Evolutionary conservation across 2,888 invertebrate genomes (phyloP).

Genomic region (Megastigmus dorsalis): DNA sequence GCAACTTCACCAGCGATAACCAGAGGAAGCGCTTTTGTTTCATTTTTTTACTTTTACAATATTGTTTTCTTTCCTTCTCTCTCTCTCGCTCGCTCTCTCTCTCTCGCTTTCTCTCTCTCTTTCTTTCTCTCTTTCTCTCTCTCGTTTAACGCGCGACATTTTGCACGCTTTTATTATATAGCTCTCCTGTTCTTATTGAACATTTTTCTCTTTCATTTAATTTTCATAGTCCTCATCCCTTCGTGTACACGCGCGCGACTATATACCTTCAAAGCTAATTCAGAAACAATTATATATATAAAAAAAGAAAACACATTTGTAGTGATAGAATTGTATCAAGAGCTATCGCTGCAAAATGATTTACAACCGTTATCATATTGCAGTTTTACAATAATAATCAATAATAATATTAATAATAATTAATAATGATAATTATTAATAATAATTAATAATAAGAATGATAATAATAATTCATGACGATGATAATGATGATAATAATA

Average conservation of each 20-base stretch:
- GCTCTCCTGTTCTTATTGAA: neutral
- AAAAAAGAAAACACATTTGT: slow-evolving; percentile 48
- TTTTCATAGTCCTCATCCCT: slow-evolving; percentile 7
- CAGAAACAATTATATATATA: slow-evolving; percentile 33
- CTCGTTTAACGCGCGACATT: slow-evolving; percentile 24
- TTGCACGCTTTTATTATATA: slow-evolving; percentile 24
- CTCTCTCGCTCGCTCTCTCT: slow-evolving; percentile 6
- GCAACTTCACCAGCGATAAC: slow-evolving; percentile 51
- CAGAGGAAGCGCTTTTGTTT: slow-evolving; percentile 52
- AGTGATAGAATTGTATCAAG: slow-evolving; percentile 34
- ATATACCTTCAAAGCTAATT: slow-evolving; percentile 38
- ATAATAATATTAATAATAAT: slow-evolving; percentile 57
- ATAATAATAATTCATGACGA: slow-evolving; percentile 58
- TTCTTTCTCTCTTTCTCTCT: slow-evolving; percentile 12
- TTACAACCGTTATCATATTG: slow-evolving; percentile 44
- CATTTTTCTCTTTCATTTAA: neutral
- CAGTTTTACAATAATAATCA: slow-evolving; percentile 56
- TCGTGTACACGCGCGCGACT: slow-evolving; percentile 14
- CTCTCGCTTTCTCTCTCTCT: slow-evolving; percentile 13
- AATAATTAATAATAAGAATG: slow-evolving; percentile 54
- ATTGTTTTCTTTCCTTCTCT: slow-evolving; percentile 29
- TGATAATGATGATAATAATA: slow-evolving; percentile 58
- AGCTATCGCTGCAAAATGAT: slow-evolving; percentile 48
- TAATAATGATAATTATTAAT: slow-evolving; percentile 56
- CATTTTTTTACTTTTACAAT: slow-evolving; percentile 31